Evolutionary conservation across 2,113 vertebrate species (phyloP), one percentile per base, ranked within the genome.

Genomic region (Vidua macroura): DNA sequence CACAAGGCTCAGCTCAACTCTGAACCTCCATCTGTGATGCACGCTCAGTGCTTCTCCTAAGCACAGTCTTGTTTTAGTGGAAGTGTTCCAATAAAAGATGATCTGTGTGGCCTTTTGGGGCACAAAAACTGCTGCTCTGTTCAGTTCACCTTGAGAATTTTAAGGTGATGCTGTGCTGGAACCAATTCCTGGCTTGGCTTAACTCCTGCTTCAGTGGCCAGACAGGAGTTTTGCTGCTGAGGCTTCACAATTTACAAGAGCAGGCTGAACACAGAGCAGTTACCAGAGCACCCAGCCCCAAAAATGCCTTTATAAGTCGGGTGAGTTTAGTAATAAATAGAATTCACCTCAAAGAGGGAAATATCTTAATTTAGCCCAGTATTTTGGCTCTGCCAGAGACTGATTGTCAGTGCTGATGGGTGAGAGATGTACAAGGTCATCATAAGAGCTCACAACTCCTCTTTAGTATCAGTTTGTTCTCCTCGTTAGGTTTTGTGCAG

Each of bases 11-110:
- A 73, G 31, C 55, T 35, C 31, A 66, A 58, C 75, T 76, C 66
- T 46, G 51, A 37, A 88, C 59, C 56, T 43, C 11, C 33, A 15
- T 4, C 49, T 37, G 1, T 6, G 53, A 5, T 46, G 17, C 20
- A 5, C 3, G 8, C 11, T 52, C 13, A 59, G 51, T 43, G 67
- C 53, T 66, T 16, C 51, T 55, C 22, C 80, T 8, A 1, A 1
- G 31, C 12, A 1, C 3, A 0, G 7, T 3, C 39, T 5, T 8
- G 22, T 18, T 53, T 10, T 5, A 46, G 24, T 22, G 41, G 27
- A 52, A 35, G 10, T 11, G 4, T 7, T 82, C n/a, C 14, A 33
- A 2, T 46, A 31, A 62, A 76, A 43, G 10, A 15, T 60, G 33
- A 68, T 46, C 67, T 41, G 1, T 41, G 16, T 2, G 43, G 21